Conservation (phyloP, 2,113 vertebrate genomes). For the Nestor notabilis region DNA sequence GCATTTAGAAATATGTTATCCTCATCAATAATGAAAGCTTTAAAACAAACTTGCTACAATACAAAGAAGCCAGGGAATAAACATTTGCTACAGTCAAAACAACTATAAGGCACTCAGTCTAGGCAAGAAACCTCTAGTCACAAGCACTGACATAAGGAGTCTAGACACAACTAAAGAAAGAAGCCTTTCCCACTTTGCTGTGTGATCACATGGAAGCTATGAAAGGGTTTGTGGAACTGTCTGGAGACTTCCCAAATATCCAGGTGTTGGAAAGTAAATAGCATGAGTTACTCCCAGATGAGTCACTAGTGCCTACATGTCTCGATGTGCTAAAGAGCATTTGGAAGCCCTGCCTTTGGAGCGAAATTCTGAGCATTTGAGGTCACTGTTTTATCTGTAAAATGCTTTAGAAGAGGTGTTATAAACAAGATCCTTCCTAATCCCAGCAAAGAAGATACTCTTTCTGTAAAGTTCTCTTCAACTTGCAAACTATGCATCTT, state of each 20-base stretch:
- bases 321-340: neutral
- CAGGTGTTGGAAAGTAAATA: conserved; percentile 38
- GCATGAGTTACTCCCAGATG: conserved; percentile 1
- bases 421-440: neutral
- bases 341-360: neutral
- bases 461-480: neutral
- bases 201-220: neutral
- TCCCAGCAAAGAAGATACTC: neutral
- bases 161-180: conserved; percentile 37
- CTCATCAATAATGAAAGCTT: neutral
- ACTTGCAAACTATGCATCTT: neutral
- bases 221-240: neutral
- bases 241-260: conserved; percentile 24
- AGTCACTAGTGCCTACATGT: conserved; percentile 10
- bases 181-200: neutral
- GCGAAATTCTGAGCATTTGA: neutral
- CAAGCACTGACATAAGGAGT: neutral
- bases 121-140: neutral
- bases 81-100: neutral
- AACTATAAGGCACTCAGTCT: neutral
- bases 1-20: neutral
- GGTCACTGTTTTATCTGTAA: neutral
- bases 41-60: neutral
- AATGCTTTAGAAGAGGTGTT: neutral
- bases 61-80: neutral